Evolutionary conservation across 1,140 invertebrate species (phyloP).

Genomic region (Acyrthosiphon pisum): DNA sequence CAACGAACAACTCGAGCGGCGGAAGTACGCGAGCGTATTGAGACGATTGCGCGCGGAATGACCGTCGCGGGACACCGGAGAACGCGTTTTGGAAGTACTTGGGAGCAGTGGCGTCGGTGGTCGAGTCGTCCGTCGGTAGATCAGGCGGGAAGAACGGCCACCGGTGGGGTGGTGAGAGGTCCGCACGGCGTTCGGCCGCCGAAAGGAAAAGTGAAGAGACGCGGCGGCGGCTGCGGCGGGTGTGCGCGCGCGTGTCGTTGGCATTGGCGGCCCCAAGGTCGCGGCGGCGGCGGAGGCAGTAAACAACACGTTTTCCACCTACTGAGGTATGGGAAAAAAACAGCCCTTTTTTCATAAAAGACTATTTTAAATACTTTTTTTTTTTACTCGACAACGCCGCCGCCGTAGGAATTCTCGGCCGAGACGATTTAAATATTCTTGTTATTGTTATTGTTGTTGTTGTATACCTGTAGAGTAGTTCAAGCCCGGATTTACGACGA

Average conservation of each 20-base stretch:
- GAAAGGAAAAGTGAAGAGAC: slow-evolving; percentile 56
- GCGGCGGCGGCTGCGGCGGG: no score
- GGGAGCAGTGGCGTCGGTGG: background rate
- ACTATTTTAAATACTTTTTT: background rate
- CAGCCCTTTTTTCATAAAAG: slow-evolving; percentile 29
- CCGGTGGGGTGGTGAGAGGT: slow-evolving; percentile 38
- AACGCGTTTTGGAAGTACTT: slow-evolving; percentile 36
- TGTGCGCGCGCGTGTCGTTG: slow-evolving; percentile 17
- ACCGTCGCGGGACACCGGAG: slow-evolving; percentile 26
- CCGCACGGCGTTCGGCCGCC: background rate
- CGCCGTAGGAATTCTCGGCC: background rate
- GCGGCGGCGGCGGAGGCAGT: background rate
- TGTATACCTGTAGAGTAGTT: background rate
- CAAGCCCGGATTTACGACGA: background rate
- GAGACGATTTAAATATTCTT: background rate
- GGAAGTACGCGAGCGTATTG: slow-evolving; percentile 41
- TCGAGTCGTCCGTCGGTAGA: background rate
- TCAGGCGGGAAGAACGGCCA: background rate
- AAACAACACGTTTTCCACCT: slow-evolving; percentile 36
- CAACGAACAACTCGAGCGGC: background rate
- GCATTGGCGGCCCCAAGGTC: slow-evolving; percentile 44
- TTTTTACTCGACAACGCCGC: background rate
- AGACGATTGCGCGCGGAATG: background rate
- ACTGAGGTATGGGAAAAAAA: background rate
- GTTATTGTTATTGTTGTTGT: background rate